Conservation (phyloP, 2,797 vertebrate genomes). For the Fratercula arctica region DNA sequence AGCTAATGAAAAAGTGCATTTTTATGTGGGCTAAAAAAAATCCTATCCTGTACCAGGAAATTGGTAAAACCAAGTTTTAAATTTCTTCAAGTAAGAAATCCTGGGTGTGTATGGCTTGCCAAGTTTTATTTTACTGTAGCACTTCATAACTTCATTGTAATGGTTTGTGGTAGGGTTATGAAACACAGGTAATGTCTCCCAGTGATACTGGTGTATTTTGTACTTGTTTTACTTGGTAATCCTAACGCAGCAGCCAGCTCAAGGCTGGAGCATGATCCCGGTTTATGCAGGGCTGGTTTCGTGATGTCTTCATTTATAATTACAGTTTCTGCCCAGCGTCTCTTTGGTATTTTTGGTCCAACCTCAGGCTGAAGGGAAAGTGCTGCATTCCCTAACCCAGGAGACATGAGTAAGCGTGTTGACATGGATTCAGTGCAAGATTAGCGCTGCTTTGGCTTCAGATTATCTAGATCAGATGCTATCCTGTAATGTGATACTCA, state of each 20-base stretch:
- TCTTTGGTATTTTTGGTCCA: slow-evolving; percentile 19
- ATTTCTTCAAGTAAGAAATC: neutral
- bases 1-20: neutral
- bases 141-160: neutral
- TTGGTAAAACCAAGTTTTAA: neutral
- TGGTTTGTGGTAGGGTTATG: neutral
- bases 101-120: neutral
- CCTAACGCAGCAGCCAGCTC: neutral
- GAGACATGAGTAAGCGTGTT: slow-evolving; percentile 6
- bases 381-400: neutral
- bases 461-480: slow-evolving; percentile 19
- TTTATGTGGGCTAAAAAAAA: neutral
- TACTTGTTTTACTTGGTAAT: neutral
- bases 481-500: neutral
- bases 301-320: slow-evolving; percentile 5
- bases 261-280: neutral
- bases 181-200: neutral
- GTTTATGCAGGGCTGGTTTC: neutral
- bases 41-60: neutral
- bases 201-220: neutral
- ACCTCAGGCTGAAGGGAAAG: slow-evolving; percentile 39
- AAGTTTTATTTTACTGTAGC: neutral
- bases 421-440: neutral
- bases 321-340: neutral
- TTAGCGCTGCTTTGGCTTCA: neutral